These are phyloP conservation scores for Reinhardtius hippoglossoides DNA, from an alignment of 2,113 vertebrate species.

Conservation along the genomic window DNA sequence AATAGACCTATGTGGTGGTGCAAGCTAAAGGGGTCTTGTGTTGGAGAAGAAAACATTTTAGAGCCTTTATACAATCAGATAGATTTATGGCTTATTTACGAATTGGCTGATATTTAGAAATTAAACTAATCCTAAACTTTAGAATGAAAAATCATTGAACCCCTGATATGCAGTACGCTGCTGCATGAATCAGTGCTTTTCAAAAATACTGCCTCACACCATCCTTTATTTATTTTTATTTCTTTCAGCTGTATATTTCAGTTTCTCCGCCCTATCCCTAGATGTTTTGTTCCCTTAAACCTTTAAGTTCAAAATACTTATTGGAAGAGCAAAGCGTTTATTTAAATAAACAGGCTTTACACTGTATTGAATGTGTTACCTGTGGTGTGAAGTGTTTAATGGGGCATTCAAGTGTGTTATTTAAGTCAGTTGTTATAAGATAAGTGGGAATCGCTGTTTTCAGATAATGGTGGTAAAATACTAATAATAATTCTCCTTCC, in stretches of 20 bases:
- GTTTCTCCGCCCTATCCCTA: neutral
- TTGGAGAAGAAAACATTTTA: no score
- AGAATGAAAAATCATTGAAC: neutral
- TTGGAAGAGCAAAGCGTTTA: conserved; percentile 1
- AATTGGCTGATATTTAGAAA: neutral
- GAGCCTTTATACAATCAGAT: no score
- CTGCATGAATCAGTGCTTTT: neutral
- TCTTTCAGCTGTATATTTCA: neutral
- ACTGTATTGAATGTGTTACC: neutral
- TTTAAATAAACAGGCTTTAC: neutral
- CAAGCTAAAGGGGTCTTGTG: no score
- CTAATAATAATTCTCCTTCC: no score
- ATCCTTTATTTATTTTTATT: neutral
- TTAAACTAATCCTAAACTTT: neutral
- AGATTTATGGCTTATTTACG: no score
- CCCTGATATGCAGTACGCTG: neutral
- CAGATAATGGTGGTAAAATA: no score
- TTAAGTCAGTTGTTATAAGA: no score
- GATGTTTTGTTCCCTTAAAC: neutral
- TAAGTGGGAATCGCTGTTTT: no score
- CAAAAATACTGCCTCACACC: neutral
- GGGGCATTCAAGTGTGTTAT: no score
- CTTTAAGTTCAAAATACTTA: neutral
- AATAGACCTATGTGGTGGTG: neutral
- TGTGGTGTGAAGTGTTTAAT: no score